phyloP scores from a whole-genome alignment of 2,113 vertebrate species.

The Rattus norvegicus region DNA sequence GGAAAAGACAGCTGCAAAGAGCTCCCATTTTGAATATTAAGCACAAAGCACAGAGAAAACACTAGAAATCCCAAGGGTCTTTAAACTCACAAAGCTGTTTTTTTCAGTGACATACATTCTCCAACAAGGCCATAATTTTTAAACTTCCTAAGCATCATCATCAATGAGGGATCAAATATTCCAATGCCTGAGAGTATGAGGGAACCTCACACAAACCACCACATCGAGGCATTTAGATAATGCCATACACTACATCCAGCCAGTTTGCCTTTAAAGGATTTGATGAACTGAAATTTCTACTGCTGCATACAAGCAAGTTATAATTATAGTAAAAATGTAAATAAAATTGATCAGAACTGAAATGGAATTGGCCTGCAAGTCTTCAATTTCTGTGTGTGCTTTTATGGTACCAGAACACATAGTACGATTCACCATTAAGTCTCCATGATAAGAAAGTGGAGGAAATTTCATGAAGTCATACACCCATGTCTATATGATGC shows the following conservation, averaged over 20 bases:
- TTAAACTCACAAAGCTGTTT: background rate
- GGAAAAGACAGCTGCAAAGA: background rate
- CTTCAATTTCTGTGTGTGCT: conserved; percentile 11
- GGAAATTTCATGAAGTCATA: background rate
- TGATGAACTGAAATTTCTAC: conserved; percentile 1
- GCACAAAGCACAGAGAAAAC: background rate
- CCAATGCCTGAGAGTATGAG: background rate
- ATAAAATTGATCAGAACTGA: background rate
- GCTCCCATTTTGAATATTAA: background rate
- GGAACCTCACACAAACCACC: too few species aligned
- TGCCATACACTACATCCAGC: background rate
- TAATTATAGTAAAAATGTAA: background rate
- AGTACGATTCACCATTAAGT: background rate
- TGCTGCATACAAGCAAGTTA: background rate
- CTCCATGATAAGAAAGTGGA: background rate
- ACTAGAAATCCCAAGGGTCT: background rate
- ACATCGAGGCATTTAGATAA: background rate
- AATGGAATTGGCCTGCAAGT: background rate
- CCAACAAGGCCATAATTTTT: background rate
- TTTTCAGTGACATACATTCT: background rate
- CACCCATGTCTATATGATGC: background rate
- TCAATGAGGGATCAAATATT: background rate
- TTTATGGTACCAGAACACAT: background rate
- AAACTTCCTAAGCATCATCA: background rate
- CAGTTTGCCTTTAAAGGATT: background rate